Percentiles rank a stretch among this genome's conserved stretches.
phyloP scores from a whole-genome alignment of 2,888 invertebrate genomes.

The Pilophorus perplexus region DNA sequence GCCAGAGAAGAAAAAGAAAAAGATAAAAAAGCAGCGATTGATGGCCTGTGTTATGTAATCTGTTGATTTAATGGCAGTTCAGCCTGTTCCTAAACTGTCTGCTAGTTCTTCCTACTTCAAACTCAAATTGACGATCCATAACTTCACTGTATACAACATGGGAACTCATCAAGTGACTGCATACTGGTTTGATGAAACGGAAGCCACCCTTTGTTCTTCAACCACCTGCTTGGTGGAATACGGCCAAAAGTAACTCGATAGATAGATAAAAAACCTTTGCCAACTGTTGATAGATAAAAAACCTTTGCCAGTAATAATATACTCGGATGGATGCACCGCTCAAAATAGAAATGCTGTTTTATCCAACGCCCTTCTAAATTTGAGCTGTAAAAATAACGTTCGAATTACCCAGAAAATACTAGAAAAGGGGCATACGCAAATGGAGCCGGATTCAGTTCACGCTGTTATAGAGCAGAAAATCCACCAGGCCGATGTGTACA shows the following conservation, averaged over 20 bases:
- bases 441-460: conserved; percentile 27
- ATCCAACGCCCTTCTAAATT: conserved; percentile 30
- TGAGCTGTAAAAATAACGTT: conserved; percentile 13
- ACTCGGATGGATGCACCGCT: conserved; percentile 28
- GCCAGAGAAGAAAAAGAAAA: conserved; percentile 17
- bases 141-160: conserved; percentile 31
- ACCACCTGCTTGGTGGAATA: conserved; percentile 6
- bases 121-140: not conserved
- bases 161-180: conserved; percentile 6
- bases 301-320: conserved; percentile 18
- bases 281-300: no score
- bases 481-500: not conserved
- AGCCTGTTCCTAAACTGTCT: not conserved
- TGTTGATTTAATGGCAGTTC: not conserved
- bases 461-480: not conserved
- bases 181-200: conserved; percentile 39
- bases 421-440: conserved; percentile 18
- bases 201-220: conserved; percentile 7
- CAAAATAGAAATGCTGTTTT: conserved; percentile 24
- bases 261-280: not conserved
- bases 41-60: not conserved
- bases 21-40: conserved; percentile 15
- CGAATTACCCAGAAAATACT: conserved; percentile 7
- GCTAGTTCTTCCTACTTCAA: conserved; percentile 10
- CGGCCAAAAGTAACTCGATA: not conserved